Conservation (phyloP, 2,113 vertebrate genomes). For the Epinephelus lanceolatus region DNA sequence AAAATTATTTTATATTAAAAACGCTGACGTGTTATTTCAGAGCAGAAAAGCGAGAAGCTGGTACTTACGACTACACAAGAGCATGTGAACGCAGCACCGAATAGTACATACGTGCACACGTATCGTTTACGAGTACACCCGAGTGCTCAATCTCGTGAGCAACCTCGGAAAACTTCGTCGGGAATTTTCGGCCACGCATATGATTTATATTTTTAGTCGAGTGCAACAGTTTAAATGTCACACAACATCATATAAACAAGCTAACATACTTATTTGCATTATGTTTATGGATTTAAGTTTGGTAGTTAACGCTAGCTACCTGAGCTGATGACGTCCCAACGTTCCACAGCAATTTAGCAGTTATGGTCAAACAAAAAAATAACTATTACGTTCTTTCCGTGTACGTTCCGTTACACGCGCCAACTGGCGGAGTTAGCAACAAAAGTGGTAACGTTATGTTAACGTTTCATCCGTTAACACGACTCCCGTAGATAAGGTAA, state of each 20-base stretch:
- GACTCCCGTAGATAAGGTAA: too few relatives aligned
- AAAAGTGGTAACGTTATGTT: too few relatives aligned
- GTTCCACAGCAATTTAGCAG: too few relatives aligned
- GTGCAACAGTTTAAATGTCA: background rate
- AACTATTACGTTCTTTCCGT: too few relatives aligned
- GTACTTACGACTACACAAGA: background rate
- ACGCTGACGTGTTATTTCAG: background rate
- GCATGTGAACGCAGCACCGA: slow-evolving; percentile 3
- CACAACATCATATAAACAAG: background rate
- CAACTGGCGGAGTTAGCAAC: too few relatives aligned
- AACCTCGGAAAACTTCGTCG: background rate
- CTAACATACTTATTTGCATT: background rate
- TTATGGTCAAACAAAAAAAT: too few relatives aligned
- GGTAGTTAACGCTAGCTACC: background rate
- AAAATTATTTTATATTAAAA: background rate
- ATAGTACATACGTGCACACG: background rate
- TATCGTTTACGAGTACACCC: background rate
- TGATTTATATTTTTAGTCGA: too few relatives aligned
- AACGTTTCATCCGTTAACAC: too few relatives aligned
- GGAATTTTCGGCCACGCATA: background rate
- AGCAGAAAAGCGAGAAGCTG: accelerated
- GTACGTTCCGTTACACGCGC: too few relatives aligned
- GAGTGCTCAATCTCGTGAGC: background rate
- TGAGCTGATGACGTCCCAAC: too few relatives aligned
- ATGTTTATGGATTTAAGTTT: too few relatives aligned